Percentiles rank a stretch among this genome's conserved stretches.
Conservation (phyloP, 2,797 vertebrate genomes). For the Tapirus indicus region DNA sequence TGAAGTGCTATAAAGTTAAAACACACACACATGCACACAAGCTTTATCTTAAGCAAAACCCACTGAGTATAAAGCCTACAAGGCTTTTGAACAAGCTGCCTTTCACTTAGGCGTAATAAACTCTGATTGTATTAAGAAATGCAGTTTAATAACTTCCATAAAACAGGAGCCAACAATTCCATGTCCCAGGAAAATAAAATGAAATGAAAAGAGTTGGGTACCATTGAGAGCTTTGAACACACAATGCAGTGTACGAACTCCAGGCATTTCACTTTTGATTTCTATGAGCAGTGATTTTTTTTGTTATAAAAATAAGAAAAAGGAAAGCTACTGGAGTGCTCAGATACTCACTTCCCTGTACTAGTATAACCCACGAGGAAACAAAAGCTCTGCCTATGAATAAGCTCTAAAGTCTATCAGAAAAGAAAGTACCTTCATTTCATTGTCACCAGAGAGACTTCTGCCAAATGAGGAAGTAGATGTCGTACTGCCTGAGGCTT, state of each 20-base stretch:
- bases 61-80: constrained; percentile 13
- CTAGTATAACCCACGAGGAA: constrained; percentile 48
- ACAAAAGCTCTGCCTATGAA: constrained; percentile 57
- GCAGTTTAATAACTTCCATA: constrained; percentile 53
- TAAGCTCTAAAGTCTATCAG: constrained; percentile 63
- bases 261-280: constrained; percentile 67
- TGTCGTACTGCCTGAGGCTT: constrained; percentile 47
- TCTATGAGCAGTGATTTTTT: constrained; percentile 55
- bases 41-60: constrained; percentile 43
- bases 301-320: constrained; percentile 66
- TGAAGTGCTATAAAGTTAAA: not conserved
- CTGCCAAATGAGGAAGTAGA: constrained; percentile 60
- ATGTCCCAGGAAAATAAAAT: constrained; percentile 67
- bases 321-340: not conserved
- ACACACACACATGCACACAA: not conserved
- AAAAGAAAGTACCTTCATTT: constrained; percentile 65
- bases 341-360: constrained; percentile 34
- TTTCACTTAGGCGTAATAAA: constrained; percentile 68
- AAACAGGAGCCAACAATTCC: constrained; percentile 42
- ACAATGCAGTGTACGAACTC: constrained; percentile 23
- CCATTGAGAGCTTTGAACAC: constrained; percentile 52
- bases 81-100: constrained; percentile 5
- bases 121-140: constrained; percentile 61
- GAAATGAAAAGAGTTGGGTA: constrained; percentile 58
- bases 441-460: constrained; percentile 47